phyloP scores from a whole-genome alignment of 1,140 invertebrate species.

The Drosophila tristis region DNA sequence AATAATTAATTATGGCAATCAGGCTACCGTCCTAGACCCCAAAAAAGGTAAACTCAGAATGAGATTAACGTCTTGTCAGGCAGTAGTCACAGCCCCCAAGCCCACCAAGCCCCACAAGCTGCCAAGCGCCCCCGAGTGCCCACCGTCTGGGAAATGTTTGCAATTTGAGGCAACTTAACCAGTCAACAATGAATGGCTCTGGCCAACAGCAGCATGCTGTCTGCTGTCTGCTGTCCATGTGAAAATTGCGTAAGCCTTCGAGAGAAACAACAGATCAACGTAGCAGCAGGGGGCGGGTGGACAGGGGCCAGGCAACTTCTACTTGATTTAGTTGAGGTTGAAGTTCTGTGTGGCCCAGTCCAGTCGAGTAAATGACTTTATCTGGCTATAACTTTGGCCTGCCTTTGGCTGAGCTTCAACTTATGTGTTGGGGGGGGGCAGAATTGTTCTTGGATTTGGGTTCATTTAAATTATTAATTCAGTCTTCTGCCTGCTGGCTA shows the following conservation, averaged over 20 bases:
- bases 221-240: constrained; percentile 5
- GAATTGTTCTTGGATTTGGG: too few species aligned
- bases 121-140: too few species aligned
- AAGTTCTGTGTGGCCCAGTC: too few species aligned
- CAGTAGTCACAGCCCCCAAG: not conserved
- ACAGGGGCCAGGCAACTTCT: too few species aligned
- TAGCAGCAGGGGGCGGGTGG: not conserved
- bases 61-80: constrained; percentile 40
- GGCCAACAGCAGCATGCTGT: not conserved
- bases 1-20: constrained; percentile 81
- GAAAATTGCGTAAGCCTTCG: constrained; percentile 47
- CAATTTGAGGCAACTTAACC: constrained; percentile 60
- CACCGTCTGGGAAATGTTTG: constrained; percentile 58
- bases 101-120: too few species aligned
- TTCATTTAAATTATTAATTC: too few species aligned
- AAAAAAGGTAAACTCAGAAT: constrained; percentile 42
- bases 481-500: too few species aligned
- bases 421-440: too few species aligned
- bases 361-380: too few species aligned
- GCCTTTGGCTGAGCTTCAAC: too few species aligned
- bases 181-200: constrained; percentile 35
- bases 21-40: constrained; percentile 76
- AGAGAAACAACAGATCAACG: constrained; percentile 5
- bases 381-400: too few species aligned
- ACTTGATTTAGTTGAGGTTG: too few species aligned